Evolutionary conservation across 2,888 invertebrate species (phyloP).

Genomic region (Sarcophaga caerulescens): DNA sequence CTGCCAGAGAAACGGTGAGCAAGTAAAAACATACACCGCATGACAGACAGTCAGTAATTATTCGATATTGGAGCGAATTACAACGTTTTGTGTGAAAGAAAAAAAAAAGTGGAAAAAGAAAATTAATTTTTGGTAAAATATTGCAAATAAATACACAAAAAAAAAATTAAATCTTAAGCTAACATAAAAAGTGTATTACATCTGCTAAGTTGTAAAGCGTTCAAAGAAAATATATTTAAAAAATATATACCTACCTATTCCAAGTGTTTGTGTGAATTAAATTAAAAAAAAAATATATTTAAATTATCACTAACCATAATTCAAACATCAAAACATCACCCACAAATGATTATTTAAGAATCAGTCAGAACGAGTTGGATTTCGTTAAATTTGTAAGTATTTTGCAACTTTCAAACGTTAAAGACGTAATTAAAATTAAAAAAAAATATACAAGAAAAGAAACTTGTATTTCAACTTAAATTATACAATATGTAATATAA

Average conservation of each 20-base stretch:
- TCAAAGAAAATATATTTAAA: too few relatives aligned
- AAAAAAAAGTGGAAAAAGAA: background rate
- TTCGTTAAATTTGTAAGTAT: conserved; percentile 15
- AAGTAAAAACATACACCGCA: conserved; percentile 52
- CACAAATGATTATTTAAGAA: background rate
- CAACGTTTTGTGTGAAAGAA: conserved; percentile 50
- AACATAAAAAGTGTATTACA: too few relatives aligned
- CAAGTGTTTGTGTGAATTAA: too few relatives aligned
- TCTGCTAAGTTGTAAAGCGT: too few relatives aligned
- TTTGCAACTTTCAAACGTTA: conserved; percentile 7
- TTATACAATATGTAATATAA: conserved; percentile 34
- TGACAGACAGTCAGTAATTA: conserved; percentile 58
- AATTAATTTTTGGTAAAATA: background rate
- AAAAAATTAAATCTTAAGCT: background rate
- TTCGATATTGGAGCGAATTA: conserved; percentile 62
- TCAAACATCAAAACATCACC: too few relatives aligned
- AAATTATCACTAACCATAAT: background rate
- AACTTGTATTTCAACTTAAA: conserved; percentile 6
- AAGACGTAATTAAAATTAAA: background rate
- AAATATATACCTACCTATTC: too few relatives aligned
- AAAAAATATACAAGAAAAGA: background rate
- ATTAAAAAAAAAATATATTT: too few relatives aligned
- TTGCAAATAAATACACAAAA: background rate
- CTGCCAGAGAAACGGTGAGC: conserved; percentile 28
- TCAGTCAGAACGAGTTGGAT: background rate